Base-by-base conservation (phyloP, 2,888 invertebrate genomes). In the Drosophila meridionalis region DNA sequence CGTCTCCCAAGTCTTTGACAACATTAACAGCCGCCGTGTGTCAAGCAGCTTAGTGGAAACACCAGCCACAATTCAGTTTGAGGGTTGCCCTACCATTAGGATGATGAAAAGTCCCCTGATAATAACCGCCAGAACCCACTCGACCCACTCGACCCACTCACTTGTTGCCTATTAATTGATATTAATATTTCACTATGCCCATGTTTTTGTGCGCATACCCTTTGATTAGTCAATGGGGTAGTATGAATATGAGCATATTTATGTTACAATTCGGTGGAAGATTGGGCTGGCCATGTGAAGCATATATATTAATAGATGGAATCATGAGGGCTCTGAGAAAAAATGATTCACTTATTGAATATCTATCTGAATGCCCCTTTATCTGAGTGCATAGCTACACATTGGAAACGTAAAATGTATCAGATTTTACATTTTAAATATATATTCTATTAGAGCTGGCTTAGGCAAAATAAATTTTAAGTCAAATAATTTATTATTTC, bases 161-260 rank as follows among this genome's bases (percentile, higher is more conserved):
- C 84, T 90, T 87, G 90, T 87, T 88, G 88, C 76, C 86, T 82
- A 80, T 78, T 90, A 87, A 89, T 88, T 83, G 88, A 71, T 81
- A 88, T 88, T 87, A 89, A 87, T 88, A 83, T 83, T 88, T 79
- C 43, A 88, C 50, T 40, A 57, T 58, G 60, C 62, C 57, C 65
- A 50, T 61, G 52, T 56, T 58, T 42, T 28, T 43, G 38, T 28
- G 38, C n/a, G n/a, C 7, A 42, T 56, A 38, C 55, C 28, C 40
- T 8, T 34, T 4, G 4, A 26, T 12, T 4, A 4, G 30, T 8
- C 8, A 9, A 28, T 9, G 6, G 4, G 20, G 26, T 26, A 2
- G 11, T 6, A 12, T 26, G 9, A 3, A 48, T 34, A 3, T 52
- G 34, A 6, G 11, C 7, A 14, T 6, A 4, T 50, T 9, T 32